Evolutionary conservation across 2,797 vertebrate genomes (phyloP).

Genomic region (Periparus ater): DNA sequence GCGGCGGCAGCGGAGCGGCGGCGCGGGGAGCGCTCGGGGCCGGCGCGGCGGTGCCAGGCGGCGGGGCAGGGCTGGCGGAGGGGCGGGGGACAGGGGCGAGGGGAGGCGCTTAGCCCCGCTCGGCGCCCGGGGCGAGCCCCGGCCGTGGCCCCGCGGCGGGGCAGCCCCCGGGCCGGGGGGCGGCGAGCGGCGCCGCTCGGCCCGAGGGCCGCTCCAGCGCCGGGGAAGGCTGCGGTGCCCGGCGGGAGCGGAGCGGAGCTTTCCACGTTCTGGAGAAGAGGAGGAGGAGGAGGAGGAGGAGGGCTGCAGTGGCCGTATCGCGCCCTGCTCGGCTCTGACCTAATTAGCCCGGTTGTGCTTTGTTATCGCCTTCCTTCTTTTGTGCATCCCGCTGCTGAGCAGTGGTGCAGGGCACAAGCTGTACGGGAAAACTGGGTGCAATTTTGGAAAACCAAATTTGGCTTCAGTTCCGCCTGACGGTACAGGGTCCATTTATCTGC

Average conservation of each 20-base stretch:
- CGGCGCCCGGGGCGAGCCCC: slow-evolving; percentile 1
- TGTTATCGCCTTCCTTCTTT: slow-evolving; percentile 15
- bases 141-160: background rate
- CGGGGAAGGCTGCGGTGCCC: background rate
- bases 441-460: background rate
- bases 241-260: background rate
- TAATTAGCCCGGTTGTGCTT: slow-evolving; percentile 39
- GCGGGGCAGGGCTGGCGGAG: slow-evolving; percentile 27
- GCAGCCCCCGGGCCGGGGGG: background rate
- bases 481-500: background rate
- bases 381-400: background rate
- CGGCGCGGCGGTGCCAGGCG: slow-evolving; percentile 60
- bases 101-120: slow-evolving; percentile 66
- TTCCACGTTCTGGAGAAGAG: background rate
- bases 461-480: background rate
- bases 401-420: background rate
- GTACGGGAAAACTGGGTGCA: background rate
- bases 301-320: slow-evolving; percentile 3
- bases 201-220: background rate
- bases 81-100: slow-evolving; percentile 20
- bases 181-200: background rate
- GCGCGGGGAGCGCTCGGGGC: slow-evolving; percentile 25
- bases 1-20: slow-evolving; percentile 13
- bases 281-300: background rate
- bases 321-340: slow-evolving; percentile 27